Percentiles rank a stretch among this genome's conserved stretches.
Evolutionary conservation across 2,113 vertebrate genomes (phyloP).

Genomic region (Peromyscus leucopus): DNA sequence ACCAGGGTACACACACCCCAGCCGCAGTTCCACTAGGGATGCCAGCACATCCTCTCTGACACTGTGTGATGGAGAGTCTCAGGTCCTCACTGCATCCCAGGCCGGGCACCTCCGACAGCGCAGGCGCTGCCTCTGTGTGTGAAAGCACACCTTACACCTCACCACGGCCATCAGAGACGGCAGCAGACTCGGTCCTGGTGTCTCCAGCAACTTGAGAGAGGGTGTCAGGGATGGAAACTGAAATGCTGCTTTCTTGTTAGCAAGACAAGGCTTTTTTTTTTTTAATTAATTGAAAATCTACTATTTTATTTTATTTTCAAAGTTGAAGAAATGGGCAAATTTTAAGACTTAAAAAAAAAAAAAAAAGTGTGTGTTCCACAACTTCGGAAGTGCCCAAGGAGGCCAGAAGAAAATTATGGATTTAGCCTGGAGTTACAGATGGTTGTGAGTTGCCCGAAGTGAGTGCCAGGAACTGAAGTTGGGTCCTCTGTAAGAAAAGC

Average conservation of each 20-base stretch:
- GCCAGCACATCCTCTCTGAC: background rate
- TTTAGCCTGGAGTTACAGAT: background rate
- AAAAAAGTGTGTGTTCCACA: background rate
- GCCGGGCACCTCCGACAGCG: background rate
- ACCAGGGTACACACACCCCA: background rate
- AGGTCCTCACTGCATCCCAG: background rate
- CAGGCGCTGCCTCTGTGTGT: background rate
- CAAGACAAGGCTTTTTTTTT: constrained; percentile 29
- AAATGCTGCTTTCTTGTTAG: background rate
- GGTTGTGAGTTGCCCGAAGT: background rate
- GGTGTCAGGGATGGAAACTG: background rate
- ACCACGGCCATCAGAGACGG: background rate
- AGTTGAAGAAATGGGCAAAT: background rate
- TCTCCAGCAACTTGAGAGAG: background rate
- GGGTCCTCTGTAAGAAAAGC: background rate
- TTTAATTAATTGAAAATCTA: background rate
- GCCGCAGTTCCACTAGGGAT: background rate
- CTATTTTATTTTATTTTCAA: constrained; percentile 33
- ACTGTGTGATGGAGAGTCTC: background rate
- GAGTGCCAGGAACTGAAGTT: background rate
- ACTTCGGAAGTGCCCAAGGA: background rate
- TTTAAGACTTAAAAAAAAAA: background rate
- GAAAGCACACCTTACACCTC: background rate
- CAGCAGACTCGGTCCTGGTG: background rate
- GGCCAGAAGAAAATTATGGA: background rate